Evolutionary conservation across 2,888 invertebrate species (phyloP), one percentile per base, ranked within the genome.

Genomic region (Xestoiulus laeticollis): DNA sequence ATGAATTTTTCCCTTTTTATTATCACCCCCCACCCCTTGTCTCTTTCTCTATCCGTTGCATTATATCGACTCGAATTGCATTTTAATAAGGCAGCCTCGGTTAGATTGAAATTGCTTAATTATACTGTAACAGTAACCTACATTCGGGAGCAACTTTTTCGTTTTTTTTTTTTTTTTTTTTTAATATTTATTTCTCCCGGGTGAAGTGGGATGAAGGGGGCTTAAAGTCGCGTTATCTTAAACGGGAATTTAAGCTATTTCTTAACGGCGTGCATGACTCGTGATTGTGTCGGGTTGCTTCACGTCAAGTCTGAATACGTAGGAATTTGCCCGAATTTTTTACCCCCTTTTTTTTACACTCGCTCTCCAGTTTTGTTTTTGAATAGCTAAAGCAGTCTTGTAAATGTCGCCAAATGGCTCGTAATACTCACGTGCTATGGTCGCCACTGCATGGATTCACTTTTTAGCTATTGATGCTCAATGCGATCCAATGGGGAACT

Each of bases 81-180:
- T 68, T 68, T 68, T 68, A 68, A 68, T 68, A 68, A 68, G 68
- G 26, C 59, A 59, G 59, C 48, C 48, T 48, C 48, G 48, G 48
- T 48, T 48, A 48, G 59, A 84, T 43, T 84, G 22, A 30, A 84
- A 84, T 84, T 84, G 84, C 84, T 84, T 84, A 84, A 84, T 84
- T 84, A 84, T 43, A 84, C 84, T 33, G 84, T 84, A 84, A 84
- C 43, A 84, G 84, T 43, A 84, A 84, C 84, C 84, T 84, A 84
- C 33, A 84, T 84, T 33, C 22, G n/a, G n/a, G 68, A 10, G 68
- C 68, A 26, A 68, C 26, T 68, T 68, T 68, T n/a, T 19, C 19
- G 53, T 0, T 19, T 48, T 48, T 48, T 59, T 59, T 59, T 8
- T 48, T 14, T 26, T 8, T 59, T n/a, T 22, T 59, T n/a, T n/a